Base-by-base conservation (phyloP, 2,888 invertebrate genomes). In the Orgyia antiqua region DNA sequence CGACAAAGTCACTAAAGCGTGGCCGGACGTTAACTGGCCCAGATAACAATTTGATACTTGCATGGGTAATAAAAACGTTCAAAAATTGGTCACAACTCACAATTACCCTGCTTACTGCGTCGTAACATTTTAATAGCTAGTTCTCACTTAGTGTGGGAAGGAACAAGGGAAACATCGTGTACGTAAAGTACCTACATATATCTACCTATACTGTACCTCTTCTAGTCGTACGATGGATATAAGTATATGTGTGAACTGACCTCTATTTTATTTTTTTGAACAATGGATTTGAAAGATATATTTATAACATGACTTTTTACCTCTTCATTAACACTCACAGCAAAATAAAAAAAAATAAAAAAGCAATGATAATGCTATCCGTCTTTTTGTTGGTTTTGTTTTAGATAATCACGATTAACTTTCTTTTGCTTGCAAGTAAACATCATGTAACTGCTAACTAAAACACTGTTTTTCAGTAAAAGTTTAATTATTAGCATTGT, bases 81-180 rank as follows among this genome's bases (percentile, higher is more conserved):
- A 63, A 58, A 78, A 82, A 80, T 80, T 80, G 80, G 73, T 74
- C 58, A 73, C 80, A 80, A 83, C 82, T 74, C 58, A 73, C 80
- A 80, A 83, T 83, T 80, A 83, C 67, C 62, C 56, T 69, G 72
- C 65, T 74, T 75, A 78, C 72, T 58, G 72, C 63, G 58, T 78
- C 73, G 80, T 77, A 80, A 78, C 80, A 66, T 72, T 79, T 78
- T 80, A 80, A 80, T 82, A 71, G 71, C 59, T 54, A 61, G 61
- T 57, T 64, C 63, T 68, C 62, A 67, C 69, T 75, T 65, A 58
- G 55, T 78, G 77, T 80, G 79, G 76, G 80, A 80, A 78, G 29
- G 29, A 31, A 51, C 43, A 23, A 32, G 41, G 35, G 33, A 51
- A 47, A 42, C 6, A 15, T 40, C 35, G 35, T 33, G 15, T 33